A percentile compares a stretch with the other conserved stretches of the same genome.
Conservation (phyloP, 2,113 vertebrate species). For the Tonatia bakeri region DNA sequence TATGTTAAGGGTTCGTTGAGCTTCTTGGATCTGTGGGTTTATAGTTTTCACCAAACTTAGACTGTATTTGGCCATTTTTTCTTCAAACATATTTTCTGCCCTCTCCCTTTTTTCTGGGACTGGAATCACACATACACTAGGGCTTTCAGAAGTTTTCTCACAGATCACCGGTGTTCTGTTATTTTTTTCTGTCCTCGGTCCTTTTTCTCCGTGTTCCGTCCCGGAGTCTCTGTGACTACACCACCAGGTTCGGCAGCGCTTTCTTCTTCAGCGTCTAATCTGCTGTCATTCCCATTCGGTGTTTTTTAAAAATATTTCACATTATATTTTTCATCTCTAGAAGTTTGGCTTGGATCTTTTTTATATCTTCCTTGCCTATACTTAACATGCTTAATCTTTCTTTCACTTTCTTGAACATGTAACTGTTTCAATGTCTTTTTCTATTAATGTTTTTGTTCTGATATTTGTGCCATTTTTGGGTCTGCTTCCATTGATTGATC, state of each 20-base stretch:
- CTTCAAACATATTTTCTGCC: background rate
- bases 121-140: background rate
- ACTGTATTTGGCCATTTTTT: background rate
- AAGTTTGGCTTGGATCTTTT: background rate
- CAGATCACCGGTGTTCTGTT: background rate
- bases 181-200: background rate
- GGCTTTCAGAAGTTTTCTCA: background rate
- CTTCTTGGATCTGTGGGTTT: background rate
- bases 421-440: background rate
- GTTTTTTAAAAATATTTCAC: background rate
- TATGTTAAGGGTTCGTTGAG: background rate
- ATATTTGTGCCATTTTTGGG: slow-evolving; percentile 4
- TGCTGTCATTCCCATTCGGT: background rate
- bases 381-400: slow-evolving; percentile 1
- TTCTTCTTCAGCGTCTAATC: background rate
- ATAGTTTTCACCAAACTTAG: background rate
- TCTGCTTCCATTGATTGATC: slow-evolving; percentile 9
- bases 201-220: background rate
- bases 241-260: background rate
- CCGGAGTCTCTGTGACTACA: background rate
- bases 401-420: background rate
- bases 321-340: slow-evolving; percentile 29
- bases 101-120: background rate
- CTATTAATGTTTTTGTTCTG: background rate
- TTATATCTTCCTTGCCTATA: background rate